These are phyloP conservation scores for Babyrousa celebensis DNA, from an alignment of 2,797 vertebrate genomes.

Conservation along the genomic window DNA sequence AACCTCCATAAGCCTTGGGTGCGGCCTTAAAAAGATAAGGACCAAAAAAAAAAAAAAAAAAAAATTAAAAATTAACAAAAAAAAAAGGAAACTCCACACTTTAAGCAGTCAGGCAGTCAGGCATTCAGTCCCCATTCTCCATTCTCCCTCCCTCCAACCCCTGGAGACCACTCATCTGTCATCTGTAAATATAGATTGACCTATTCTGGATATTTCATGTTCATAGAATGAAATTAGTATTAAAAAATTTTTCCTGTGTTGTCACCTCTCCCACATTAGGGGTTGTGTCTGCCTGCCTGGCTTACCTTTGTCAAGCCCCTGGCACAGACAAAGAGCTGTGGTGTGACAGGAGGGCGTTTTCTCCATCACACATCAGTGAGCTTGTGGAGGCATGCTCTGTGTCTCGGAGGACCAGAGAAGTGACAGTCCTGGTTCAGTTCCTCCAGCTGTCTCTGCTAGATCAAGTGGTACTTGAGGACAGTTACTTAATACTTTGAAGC, in stretches of 20 bases:
- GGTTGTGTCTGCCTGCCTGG: neutral
- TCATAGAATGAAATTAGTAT: neutral
- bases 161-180: neutral
- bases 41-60: no score
- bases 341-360: accelerated
- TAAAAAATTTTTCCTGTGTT: neutral
- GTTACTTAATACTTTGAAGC: neutral
- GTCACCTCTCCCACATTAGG: neutral
- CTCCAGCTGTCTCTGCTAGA: neutral
- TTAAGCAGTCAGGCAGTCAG: neutral
- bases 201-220: neutral
- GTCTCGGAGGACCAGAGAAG: neutral
- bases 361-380: neutral
- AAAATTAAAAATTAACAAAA: no score
- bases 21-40: no score
- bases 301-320: neutral
- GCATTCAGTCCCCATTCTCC: no score
- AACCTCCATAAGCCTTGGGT: no score
- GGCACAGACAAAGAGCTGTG: neutral
- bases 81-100: no score
- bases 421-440: neutral
- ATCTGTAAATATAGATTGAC: neutral
- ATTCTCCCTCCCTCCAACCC: accelerated
- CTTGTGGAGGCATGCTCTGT: neutral
- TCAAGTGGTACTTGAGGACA: neutral